Evolutionary conservation across 2,888 invertebrate genomes (phyloP).

Genomic region (Cantharis nigra): DNA sequence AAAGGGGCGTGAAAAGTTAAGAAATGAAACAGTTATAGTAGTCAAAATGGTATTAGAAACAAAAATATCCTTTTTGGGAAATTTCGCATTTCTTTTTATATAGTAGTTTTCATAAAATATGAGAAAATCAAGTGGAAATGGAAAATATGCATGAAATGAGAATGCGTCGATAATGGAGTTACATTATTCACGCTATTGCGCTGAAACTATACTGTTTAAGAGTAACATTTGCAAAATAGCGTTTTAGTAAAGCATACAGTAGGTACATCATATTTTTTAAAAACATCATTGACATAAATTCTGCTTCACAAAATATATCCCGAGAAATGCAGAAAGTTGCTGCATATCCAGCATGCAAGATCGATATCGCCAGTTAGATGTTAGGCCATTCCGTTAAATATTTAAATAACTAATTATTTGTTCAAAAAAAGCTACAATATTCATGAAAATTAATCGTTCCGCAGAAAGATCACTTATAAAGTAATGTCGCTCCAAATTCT

Average conservation of each 20-base stretch:
- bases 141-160: background rate
- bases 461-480: background rate
- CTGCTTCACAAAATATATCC: background rate
- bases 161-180: background rate
- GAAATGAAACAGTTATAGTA: background rate
- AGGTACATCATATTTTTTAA: background rate
- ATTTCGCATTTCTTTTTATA: background rate
- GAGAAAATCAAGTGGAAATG: background rate
- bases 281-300: background rate
- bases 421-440: background rate
- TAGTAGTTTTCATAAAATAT: background rate
- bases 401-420: background rate
- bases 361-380: background rate
- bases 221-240: background rate
- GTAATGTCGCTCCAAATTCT: background rate
- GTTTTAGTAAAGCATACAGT: background rate
- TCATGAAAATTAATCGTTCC: too few relatives aligned
- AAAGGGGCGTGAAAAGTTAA: background rate
- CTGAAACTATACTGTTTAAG: background rate
- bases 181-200: background rate
- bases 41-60: background rate
- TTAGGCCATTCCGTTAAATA: background rate
- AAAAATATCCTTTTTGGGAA: background rate
- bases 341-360: background rate
- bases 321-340: background rate